These are phyloP conservation scores for Drosophila carrolli DNA, from an alignment of 1,140 invertebrate species.

Conservation along the genomic window DNA sequence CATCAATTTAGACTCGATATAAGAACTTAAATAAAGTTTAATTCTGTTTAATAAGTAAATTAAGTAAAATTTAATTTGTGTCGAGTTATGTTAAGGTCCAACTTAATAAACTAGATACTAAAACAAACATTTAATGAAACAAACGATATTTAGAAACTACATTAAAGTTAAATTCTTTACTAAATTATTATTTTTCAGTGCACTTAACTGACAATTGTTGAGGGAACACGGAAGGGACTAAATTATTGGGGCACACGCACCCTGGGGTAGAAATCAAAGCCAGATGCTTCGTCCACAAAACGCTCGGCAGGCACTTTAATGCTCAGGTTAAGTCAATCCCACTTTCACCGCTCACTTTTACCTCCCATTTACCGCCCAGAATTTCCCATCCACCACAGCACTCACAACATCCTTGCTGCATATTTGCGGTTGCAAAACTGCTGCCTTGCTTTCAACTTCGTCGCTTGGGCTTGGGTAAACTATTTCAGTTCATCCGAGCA, in stretches of 20 bases:
- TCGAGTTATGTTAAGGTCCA: too few species aligned
- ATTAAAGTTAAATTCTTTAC: too few species aligned
- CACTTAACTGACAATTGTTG: constrained; percentile 10
- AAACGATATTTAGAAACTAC: neutral
- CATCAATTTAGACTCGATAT: too few species aligned
- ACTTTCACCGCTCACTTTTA: constrained; percentile 14
- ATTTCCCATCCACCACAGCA: constrained; percentile 20
- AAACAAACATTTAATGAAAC: too few species aligned
- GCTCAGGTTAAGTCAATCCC: constrained; percentile 31
- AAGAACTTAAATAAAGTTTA: too few species aligned
- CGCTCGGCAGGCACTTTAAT: constrained; percentile 70
- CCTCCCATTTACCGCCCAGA: constrained; percentile 2
- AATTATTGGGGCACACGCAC: constrained; percentile 49
- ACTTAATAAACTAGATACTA: too few species aligned
- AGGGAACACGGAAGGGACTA: constrained; percentile 14
- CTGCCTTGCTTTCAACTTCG: constrained; percentile 55
- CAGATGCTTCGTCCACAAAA: constrained; percentile 42
- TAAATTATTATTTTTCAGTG: neutral
- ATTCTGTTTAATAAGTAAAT: too few species aligned
- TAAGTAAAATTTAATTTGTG: too few species aligned
- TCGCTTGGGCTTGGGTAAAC: constrained; percentile 48
- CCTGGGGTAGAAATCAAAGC: constrained; percentile 68
- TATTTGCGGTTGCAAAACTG: constrained; percentile 73
- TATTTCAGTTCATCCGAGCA: constrained; percentile 69
- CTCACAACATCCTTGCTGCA: constrained; percentile 53